phyloP scores from a whole-genome alignment of 2,888 invertebrate genomes.

The Idaea straminata region DNA sequence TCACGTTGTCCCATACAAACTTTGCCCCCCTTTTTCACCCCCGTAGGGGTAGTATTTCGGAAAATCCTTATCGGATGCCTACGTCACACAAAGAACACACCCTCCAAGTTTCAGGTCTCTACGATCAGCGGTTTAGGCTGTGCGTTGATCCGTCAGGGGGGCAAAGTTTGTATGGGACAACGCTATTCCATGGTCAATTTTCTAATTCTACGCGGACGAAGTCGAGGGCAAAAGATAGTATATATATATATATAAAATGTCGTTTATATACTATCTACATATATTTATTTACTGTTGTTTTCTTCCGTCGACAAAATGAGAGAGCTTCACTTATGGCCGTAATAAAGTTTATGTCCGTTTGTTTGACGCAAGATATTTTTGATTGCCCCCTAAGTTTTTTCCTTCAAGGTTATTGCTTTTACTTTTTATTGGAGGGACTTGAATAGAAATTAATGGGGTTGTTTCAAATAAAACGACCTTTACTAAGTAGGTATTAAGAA shows the following conservation, averaged over 20 bases:
- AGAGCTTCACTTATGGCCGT: constrained; percentile 27
- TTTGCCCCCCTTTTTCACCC: too few relatives aligned
- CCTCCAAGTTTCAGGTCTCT: too few relatives aligned
- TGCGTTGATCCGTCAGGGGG: too few relatives aligned
- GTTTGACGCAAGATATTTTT: constrained; percentile 12
- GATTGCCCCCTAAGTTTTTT: neutral
- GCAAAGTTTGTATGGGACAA: too few relatives aligned
- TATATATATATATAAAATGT: neutral
- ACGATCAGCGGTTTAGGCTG: too few relatives aligned
- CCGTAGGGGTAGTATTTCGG: too few relatives aligned
- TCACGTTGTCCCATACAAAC: too few relatives aligned
- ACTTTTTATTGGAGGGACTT: neutral
- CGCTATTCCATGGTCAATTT: too few relatives aligned
- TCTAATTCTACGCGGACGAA: too few relatives aligned
- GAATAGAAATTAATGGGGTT: neutral
- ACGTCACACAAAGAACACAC: too few relatives aligned
- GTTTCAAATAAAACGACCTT: neutral
- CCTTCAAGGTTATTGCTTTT: constrained; percentile 1
- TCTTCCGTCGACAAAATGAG: constrained; percentile 33
- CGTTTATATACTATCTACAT: constrained; percentile 15
- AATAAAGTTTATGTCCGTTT: constrained; percentile 31
- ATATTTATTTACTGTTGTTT: constrained; percentile 43
- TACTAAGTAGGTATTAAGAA: neutral
- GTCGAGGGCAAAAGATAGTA: too few relatives aligned
- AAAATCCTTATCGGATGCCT: too few relatives aligned